Percentiles rank a stretch among this genome's conserved stretches.
Evolutionary conservation across 2,888 invertebrate genomes (phyloP).

Genomic region (Ophion costatus): DNA sequence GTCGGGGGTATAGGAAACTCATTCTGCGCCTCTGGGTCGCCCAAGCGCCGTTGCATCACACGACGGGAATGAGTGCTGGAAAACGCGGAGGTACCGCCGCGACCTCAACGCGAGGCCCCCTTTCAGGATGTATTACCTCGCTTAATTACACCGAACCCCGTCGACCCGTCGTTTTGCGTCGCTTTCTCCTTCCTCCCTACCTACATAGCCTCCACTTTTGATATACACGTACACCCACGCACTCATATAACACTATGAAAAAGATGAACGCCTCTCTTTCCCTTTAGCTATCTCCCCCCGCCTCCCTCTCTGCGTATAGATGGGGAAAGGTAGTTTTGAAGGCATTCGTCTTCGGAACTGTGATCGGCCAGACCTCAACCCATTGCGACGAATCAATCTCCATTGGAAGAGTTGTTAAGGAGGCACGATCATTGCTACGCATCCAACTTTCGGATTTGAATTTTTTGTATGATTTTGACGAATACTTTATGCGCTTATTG

Average conservation of each 20-base stretch:
- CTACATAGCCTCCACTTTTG: constrained; percentile 21
- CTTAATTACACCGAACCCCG: constrained; percentile 65
- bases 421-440: too few species aligned
- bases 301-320: too few species aligned
- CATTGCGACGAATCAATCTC: too few species aligned
- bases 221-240: constrained; percentile 2
- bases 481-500: too few species aligned
- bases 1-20: constrained; percentile 45
- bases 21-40: constrained; percentile 44
- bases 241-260: not conserved
- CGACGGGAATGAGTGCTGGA: constrained; percentile 50
- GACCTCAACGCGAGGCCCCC: constrained; percentile 61
- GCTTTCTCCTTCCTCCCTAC: constrained; percentile 26
- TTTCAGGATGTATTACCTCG: constrained; percentile 68
- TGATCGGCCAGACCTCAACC: too few species aligned
- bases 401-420: too few species aligned
- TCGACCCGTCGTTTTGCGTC: constrained; percentile 46
- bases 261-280: not conserved
- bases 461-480: too few species aligned
- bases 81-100: constrained; percentile 51
- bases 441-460: too few species aligned
- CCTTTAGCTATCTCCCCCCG: too few species aligned
- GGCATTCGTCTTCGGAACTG: too few species aligned
- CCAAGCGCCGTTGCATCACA: constrained; percentile 30
- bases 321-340: too few species aligned